Base-by-base conservation (phyloP, 2,797 vertebrate genomes). In the Champsocephalus gunnari region DNA sequence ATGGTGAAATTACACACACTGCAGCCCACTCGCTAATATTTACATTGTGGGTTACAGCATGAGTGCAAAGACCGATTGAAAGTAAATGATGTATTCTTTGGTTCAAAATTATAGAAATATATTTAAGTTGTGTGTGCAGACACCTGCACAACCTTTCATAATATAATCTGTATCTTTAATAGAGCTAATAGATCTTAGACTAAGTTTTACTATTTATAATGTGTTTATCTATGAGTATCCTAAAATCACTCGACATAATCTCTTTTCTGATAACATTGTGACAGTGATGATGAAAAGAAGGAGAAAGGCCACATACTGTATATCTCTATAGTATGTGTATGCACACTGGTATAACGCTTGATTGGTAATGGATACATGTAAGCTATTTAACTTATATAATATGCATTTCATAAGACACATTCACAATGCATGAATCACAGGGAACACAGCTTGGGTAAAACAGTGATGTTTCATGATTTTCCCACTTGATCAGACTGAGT, bases 341-440 rank as follows among this genome's bases (percentile, higher is more conserved):
- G 57, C 67, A 82, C 65, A 44, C 61, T 49, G 55, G 50, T 41
- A 58, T 80, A 76, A 74, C 60, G 73, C 28, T 62, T 82, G 83
- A 70, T 71, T 85, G 74, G 62, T 71, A 55, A 76, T 84, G 68
- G 73, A 71, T 63, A 81, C 11, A 64, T 82, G 57, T 85, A 83
- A 78, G 77, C 66, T 70, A 71, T 82, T 53, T 28, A 89, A 73
- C 56, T 63, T 77, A 69, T 85, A 72, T 81, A 80, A 74, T 89
- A 87, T 85, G 67, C 47, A 80, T 84, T 85, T 87, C 61, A 78
- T 78, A 80, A 87, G 81, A 93, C 83, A 92, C 88, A 90, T 89
- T 92, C 85, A 94, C 89, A 83, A 92, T 89, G 92, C 88, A 83
- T 84, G 83, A 87, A 86, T 89, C 86, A 92, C 89, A 87, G 80